Base-by-base conservation (phyloP, 2,888 invertebrate species). In the Agonopterix heracliana region DNA sequence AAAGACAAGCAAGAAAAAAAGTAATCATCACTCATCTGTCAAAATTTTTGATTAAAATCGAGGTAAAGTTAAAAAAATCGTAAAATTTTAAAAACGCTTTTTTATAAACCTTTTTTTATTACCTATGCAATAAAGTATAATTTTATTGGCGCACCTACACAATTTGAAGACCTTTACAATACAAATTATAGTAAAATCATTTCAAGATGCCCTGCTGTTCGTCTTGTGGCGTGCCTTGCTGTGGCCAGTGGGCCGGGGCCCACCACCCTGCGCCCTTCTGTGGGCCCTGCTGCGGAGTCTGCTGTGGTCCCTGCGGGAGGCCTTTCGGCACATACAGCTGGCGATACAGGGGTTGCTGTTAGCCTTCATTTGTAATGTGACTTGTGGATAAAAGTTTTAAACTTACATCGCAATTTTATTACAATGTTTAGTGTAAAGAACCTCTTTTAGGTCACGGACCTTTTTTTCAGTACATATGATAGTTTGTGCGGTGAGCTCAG, bases 251-350 rank as follows among this genome's bases (percentile, higher is more conserved):
- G 2, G 71, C 81, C 0, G 81, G 82, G 0, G 48, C 61, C 1
- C 50, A 60, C 0, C 71, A 62, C 53, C 72, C 78, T 0, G 79
- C 74, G 1, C 79, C 78, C 0, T 81, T 74, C 51, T 64, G 63
- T 34, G 67, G 71, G 45, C 63, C 63, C 36, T 70, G 71, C 40
- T 49, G 56, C 10, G 60, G 60, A 3, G 62, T 71, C 3, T 74
- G 73, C 55, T 51, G 59, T n/a, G 63, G 71, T 0, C 71, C 74
- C 3, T 72, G 73, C 47, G 81, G 81, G 10, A 64, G 59, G 38
- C 80, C 81, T 38, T 83, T 82, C 53, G 83, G 83, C 1, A 67
- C 69, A 11, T 83, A 83, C 61, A 82, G 83, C 62, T 81, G 75
- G 74, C 64, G 80, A 11, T 78, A 59, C 51, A 59, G 68, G 9